A percentile compares a stretch with the other conserved stretches of the same genome.
Conservation (phyloP, 2,797 vertebrate genomes). For the Poecilia picta region DNA sequence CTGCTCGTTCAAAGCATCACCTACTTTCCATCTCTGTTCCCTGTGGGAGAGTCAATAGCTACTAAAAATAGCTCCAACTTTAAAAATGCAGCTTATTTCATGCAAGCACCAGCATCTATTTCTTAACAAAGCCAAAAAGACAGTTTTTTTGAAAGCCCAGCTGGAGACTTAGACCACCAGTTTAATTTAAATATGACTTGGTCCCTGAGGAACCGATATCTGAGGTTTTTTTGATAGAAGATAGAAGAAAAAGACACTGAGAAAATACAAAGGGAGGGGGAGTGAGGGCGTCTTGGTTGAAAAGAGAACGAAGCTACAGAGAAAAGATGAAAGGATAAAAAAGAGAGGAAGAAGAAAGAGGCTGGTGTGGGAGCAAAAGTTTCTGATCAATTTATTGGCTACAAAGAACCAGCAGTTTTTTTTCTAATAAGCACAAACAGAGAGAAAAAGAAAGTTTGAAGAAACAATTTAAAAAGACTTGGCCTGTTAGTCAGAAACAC, state of each 20-base stretch:
- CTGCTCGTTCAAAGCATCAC: constrained; percentile 50
- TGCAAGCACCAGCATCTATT: constrained; percentile 68
- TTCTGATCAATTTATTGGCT: constrained; percentile 55
- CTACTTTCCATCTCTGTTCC: constrained; percentile 71
- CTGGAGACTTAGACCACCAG: constrained; percentile 63
- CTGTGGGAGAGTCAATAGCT: constrained; percentile 54
- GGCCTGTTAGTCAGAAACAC: constrained; percentile 37
- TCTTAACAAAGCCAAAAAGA: constrained; percentile 72
- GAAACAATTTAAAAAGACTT: constrained; percentile 17
- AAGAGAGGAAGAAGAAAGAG: constrained; percentile 36
- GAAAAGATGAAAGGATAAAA: constrained; percentile 59
- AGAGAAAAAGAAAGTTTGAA: neutral
- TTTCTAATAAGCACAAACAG: neutral
- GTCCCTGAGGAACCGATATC: constrained; percentile 62
- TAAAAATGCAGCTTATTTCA: constrained; percentile 71
- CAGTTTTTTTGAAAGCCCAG: constrained; percentile 60
- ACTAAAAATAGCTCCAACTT: constrained; percentile 78
- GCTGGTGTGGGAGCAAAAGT: constrained; percentile 42
- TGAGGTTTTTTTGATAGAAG: constrained; percentile 64
- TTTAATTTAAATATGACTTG: constrained; percentile 76
- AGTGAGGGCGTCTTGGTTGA: constrained; percentile 41
- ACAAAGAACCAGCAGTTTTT: constrained; percentile 43
- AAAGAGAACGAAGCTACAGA: constrained; percentile 37
- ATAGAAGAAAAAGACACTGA: constrained; percentile 54
- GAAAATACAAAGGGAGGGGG: constrained; percentile 8